Evolutionary conservation across 2,888 invertebrate genomes (phyloP).

Genomic region (Agriopis aurantiaria): DNA sequence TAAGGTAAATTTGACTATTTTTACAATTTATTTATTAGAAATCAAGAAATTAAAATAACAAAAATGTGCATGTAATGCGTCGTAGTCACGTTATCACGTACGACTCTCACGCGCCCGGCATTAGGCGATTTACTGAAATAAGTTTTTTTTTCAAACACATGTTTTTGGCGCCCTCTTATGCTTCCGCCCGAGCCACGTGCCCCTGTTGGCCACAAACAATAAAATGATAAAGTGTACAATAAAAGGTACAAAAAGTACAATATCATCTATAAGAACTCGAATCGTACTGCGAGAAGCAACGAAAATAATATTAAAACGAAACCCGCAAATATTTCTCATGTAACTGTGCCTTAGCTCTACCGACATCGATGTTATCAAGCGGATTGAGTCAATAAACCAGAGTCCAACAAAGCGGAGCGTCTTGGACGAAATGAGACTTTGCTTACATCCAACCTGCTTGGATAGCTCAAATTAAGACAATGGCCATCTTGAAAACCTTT

Average conservation of each 20-base stretch:
- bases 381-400: constrained; percentile 44
- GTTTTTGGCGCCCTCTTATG: too few species aligned
- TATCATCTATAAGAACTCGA: not conserved
- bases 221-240: too few species aligned
- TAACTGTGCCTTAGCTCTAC: not conserved
- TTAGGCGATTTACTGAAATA: too few species aligned
- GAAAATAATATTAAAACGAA: not conserved
- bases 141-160: too few species aligned
- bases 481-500: not conserved
- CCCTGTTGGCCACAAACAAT: too few species aligned
- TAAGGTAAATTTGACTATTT: too few species aligned
- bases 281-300: not conserved
- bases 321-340: not conserved
- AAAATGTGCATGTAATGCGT: too few species aligned
- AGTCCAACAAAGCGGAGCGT: constrained; percentile 42
- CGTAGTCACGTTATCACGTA: too few species aligned
- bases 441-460: constrained; percentile 28
- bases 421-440: constrained; percentile 48
- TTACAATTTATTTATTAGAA: too few species aligned
- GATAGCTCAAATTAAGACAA: not conserved
- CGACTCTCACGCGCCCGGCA: too few species aligned
- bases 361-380: constrained; percentile 24
- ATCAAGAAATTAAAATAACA: too few species aligned
- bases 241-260: not conserved
- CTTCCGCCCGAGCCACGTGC: too few species aligned